Evolutionary conservation across 2,888 invertebrate genomes (phyloP).

Genomic region (Abscondita cerata): DNA sequence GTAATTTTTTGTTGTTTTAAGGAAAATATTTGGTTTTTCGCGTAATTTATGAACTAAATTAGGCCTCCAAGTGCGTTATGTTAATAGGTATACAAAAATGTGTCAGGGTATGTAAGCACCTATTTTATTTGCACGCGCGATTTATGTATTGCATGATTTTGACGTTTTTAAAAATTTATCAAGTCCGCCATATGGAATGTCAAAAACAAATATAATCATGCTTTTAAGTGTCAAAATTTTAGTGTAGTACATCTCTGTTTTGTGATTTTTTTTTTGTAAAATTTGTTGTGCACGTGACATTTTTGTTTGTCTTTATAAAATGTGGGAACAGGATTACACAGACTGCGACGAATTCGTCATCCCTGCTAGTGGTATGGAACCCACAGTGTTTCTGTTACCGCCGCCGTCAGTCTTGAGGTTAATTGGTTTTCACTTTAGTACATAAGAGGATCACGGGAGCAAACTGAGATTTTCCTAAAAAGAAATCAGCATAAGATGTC

Average conservation of each 20-base stretch:
- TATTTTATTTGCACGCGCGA: too few relatives aligned
- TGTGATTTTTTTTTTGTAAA: constrained; percentile 20
- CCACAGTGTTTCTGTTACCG: constrained; percentile 40
- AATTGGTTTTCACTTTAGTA: constrained; percentile 45
- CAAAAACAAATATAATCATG: too few relatives aligned
- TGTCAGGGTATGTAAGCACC: too few relatives aligned
- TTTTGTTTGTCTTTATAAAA: constrained; percentile 28
- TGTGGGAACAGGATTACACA: constrained; percentile 35
- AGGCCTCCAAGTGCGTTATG: too few relatives aligned
- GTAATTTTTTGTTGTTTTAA: too few relatives aligned
- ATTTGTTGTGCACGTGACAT: constrained; percentile 33
- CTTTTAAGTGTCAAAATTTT: constrained; percentile 26
- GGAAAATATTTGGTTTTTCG: too few relatives aligned
- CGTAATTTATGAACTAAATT: too few relatives aligned
- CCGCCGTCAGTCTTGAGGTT: constrained; percentile 47
- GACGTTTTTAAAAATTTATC: too few relatives aligned
- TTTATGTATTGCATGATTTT: too few relatives aligned
- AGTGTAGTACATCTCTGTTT: constrained; percentile 26
- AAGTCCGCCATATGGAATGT: too few relatives aligned
- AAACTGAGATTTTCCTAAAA: constrained; percentile 41
- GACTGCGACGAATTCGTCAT: constrained; percentile 27
- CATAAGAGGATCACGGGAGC: constrained; percentile 42
- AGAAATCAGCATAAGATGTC: constrained; percentile 36
- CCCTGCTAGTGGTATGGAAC: constrained; percentile 22
- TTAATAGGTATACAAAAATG: too few relatives aligned